Evolutionary conservation across 2,888 invertebrate species (phyloP).

Genomic region (Scaptomyza polygonia): DNA sequence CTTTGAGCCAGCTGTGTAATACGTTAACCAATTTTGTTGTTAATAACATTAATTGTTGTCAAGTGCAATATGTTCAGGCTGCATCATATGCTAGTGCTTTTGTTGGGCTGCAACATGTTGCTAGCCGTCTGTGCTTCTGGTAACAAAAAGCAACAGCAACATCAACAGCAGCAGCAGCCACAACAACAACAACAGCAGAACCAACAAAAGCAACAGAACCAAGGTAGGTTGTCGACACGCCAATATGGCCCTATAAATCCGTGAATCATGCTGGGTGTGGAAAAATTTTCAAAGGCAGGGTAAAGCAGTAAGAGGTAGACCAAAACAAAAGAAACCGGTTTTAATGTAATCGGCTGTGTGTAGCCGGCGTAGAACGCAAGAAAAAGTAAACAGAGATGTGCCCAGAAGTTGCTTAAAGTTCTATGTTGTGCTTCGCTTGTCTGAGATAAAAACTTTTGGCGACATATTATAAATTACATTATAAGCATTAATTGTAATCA

Average conservation of each 20-base stretch:
- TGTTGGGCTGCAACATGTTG: conserved; percentile 60
- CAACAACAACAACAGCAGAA: conserved; percentile 28
- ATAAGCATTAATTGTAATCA: no score
- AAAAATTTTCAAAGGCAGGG: conserved; percentile 51
- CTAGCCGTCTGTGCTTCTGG: conserved; percentile 52
- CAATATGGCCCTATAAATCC: conserved; percentile 2
- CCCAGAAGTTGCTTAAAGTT: conserved; percentile 24
- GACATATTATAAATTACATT: no score
- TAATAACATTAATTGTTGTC: conserved; percentile 26
- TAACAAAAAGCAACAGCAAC: conserved; percentile 54
- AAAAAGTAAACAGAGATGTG: conserved; percentile 31
- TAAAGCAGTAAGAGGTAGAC: conserved; percentile 52
- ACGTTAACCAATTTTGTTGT: conserved; percentile 17
- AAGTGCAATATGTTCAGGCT: conserved; percentile 57
- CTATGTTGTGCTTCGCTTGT: conserved; percentile 7
- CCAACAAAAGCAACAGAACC: conserved; percentile 59
- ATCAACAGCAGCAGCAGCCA: conserved; percentile 13
- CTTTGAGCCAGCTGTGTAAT: background rate
- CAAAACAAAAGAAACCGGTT: conserved; percentile 69
- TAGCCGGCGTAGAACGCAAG: conserved; percentile 16
- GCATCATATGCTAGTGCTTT: conserved; percentile 53
- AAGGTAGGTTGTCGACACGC: conserved; percentile 65
- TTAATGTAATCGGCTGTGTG: background rate
- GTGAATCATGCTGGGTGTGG: conserved; percentile 45
- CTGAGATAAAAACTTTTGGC: background rate